Percentiles rank a stretch among this genome's conserved stretches.
phyloP scores from a whole-genome alignment of 2,888 invertebrate genomes.

The Dorcus parallelipipedus region DNA sequence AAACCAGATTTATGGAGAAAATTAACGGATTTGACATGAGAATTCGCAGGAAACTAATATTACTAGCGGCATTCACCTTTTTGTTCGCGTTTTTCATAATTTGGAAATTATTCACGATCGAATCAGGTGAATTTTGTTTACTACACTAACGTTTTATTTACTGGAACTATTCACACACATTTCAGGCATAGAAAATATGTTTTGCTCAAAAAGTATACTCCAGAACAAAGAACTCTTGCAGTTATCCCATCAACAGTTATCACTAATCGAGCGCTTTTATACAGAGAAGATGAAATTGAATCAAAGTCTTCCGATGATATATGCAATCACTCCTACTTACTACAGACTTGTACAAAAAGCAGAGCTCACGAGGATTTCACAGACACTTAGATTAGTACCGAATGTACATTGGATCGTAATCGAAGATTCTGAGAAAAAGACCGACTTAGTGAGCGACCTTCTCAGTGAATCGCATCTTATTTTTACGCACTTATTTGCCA shows the following conservation, averaged over 20 bases:
- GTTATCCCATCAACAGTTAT: conserved; percentile 39
- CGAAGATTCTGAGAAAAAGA: conserved; percentile 76
- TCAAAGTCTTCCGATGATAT: conserved; percentile 63
- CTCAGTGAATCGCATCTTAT: conserved; percentile 59
- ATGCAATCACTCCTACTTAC: conserved; percentile 91
- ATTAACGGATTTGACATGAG: conserved; percentile 27
- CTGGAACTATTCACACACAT: not conserved
- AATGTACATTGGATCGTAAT: conserved; percentile 93
- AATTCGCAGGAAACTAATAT: conserved; percentile 28
- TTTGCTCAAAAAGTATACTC: conserved; percentile 30
- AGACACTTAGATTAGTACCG: conserved; percentile 80
- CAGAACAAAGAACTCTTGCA: conserved; percentile 42
- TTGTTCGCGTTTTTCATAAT: conserved; percentile 32
- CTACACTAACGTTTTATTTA: not conserved
- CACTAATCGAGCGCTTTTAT: conserved; percentile 39
- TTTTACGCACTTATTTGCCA: conserved; percentile 62
- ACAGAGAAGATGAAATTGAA: conserved; percentile 23
- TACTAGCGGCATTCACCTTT: conserved; percentile 13
- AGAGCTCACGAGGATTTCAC: conserved; percentile 86
- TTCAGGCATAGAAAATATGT: conserved; percentile 33
- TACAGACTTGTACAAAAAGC: conserved; percentile 86
- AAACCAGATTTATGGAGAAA: conserved; percentile 28
- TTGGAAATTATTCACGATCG: conserved; percentile 32
- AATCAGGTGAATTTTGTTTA: conserved; percentile 27
- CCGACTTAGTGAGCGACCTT: conserved; percentile 69